These are phyloP conservation scores for Neolamprologus sp. DNA, from an alignment of 2,113 vertebrate genomes.

Conservation along the genomic window DNA sequence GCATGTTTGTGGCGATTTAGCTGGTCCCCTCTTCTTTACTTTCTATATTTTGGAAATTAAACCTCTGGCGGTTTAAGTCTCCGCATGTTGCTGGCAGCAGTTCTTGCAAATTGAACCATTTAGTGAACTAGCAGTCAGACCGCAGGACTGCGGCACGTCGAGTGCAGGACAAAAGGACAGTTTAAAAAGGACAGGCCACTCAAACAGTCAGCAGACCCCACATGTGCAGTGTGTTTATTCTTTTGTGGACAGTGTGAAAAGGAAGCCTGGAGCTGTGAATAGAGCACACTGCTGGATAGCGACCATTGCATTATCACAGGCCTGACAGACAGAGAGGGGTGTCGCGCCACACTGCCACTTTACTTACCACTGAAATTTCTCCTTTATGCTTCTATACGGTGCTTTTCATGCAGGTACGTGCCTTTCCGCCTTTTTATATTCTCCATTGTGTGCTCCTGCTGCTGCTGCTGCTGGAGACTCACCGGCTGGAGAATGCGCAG, in stretches of 20 bases:
- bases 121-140: neutral
- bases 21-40: neutral
- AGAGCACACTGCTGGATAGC: slow-evolving; percentile 1
- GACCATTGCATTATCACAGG: slow-evolving; percentile 10
- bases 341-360: slow-evolving; percentile 9
- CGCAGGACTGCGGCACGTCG: neutral
- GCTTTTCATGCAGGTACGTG: neutral
- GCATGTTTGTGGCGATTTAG: neutral
- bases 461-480: neutral
- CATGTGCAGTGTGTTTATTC: neutral
- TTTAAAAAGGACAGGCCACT: neutral
- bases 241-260: slow-evolving; percentile 29
- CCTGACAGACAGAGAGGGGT: neutral
- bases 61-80: neutral
- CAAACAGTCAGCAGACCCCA: neutral
- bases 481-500: neutral
- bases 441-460: neutral
- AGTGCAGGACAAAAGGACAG: neutral
- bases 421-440: neutral
- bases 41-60: neutral
- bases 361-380: neutral
- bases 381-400: neutral
- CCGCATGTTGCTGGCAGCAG: neutral
- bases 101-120: neutral
- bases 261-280: slow-evolving; percentile 28